Percentiles rank a stretch among this genome's conserved stretches.
Evolutionary conservation across 2,113 vertebrate genomes (phyloP).

Genomic region (Pteronura brasiliensis): DNA sequence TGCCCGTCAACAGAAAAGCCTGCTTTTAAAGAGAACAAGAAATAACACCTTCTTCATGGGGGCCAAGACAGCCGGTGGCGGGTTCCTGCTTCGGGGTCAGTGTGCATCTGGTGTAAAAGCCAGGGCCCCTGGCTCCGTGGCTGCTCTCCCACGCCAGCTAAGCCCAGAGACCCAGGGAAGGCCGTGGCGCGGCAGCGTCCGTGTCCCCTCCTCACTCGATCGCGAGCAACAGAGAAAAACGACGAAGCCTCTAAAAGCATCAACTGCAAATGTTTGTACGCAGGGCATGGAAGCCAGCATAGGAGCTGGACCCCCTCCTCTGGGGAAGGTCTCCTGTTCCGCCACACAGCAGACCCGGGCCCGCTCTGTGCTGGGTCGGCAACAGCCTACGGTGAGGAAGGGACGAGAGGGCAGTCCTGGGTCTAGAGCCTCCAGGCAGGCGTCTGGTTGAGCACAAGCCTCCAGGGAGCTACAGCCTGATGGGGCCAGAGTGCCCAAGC

Average conservation of each 20-base stretch:
- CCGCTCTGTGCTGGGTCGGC: rapidly evolving
- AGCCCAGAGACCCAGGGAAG: neutral
- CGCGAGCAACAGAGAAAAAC: neutral
- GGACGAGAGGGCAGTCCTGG: neutral
- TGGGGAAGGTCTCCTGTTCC: neutral
- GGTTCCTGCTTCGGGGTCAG: neutral
- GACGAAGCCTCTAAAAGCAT: neutral
- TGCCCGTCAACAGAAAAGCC: neutral
- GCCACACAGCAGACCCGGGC: neutral
- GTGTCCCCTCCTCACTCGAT: rapidly evolving
- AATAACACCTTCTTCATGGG: neutral
- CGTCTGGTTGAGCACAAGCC: neutral
- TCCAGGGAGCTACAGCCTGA: neutral
- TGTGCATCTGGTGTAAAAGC: neutral
- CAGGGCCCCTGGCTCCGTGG: neutral
- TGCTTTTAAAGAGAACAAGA: neutral
- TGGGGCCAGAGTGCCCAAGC: rapidly evolving
- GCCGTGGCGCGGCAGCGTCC: neutral
- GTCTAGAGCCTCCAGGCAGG: no score
- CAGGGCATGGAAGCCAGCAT: neutral
- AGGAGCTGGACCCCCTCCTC: neutral
- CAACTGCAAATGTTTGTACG: neutral
- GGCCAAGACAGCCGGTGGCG: neutral
- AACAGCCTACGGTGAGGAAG: neutral
- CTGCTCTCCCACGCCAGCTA: neutral